These are phyloP conservation scores for Iphiclides podalirius DNA, from an alignment of 2,888 invertebrate genomes.

Conservation along the genomic window DNA sequence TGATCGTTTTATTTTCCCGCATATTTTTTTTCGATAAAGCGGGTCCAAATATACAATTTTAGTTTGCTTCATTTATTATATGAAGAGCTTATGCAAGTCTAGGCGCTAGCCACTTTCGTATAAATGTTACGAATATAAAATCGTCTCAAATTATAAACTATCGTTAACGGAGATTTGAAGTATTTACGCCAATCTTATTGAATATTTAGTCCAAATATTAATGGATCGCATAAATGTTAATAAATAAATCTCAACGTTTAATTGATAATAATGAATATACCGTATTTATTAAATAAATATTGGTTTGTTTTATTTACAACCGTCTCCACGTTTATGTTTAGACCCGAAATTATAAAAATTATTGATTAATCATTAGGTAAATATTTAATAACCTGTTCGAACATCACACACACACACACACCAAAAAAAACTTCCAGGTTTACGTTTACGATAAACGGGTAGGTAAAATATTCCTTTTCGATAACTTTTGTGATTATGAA, in stretches of 20 bases:
- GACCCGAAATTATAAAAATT: too few species aligned
- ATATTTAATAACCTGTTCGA: too few species aligned
- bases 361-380: too few species aligned
- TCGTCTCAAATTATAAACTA: slow-evolving; percentile 5
- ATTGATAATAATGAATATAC: slow-evolving; percentile 50
- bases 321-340: too few species aligned
- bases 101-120: slow-evolving; percentile 10
- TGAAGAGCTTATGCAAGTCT: slow-evolving; percentile 15
- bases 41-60: not conserved
- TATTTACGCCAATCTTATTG: slow-evolving; percentile 21
- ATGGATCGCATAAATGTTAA: slow-evolving; percentile 41
- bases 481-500: too few species aligned
- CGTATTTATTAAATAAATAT: slow-evolving; percentile 71
- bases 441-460: too few species aligned
- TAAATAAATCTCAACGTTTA: slow-evolving; percentile 36
- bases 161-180: slow-evolving; percentile 7
- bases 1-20: not conserved
- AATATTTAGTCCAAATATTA: slow-evolving; percentile 24
- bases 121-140: slow-evolving; percentile 3
- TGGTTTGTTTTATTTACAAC: slow-evolving; percentile 47
- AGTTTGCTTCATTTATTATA: slow-evolving; percentile 10
- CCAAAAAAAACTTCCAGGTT: too few species aligned
- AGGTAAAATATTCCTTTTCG: too few species aligned
- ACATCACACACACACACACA: too few species aligned
- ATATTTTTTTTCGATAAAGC: not conserved